A percentile compares a stretch with the other conserved stretches of the same genome.
These are phyloP conservation scores for Perognathus longimembris DNA, from an alignment of 2,113 vertebrate genomes.

Conservation along the genomic window DNA sequence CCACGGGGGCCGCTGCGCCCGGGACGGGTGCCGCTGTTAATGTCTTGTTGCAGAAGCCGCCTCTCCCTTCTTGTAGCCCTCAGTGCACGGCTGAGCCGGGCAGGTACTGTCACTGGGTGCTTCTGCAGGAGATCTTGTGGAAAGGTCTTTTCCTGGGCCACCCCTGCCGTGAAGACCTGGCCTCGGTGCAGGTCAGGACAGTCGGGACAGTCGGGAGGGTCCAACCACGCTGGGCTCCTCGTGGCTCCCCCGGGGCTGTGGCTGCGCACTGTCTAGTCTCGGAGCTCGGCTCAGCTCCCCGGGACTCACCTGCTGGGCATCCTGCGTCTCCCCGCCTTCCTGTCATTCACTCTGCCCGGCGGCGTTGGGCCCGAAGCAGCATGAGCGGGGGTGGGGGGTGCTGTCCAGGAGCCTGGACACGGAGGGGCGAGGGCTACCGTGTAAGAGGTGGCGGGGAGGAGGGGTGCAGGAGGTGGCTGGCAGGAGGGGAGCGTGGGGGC, in stretches of 20 bases:
- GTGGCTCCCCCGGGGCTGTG: accelerated
- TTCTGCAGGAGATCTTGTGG: not conserved
- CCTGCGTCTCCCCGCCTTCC: too few species aligned
- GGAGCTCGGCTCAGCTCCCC: accelerated
- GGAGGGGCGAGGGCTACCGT: too few species aligned
- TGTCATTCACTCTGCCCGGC: too few species aligned
- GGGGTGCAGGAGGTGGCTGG: too few species aligned
- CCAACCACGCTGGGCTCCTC: accelerated
- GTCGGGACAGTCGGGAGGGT: too few species aligned
- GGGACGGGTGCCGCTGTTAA: accelerated
- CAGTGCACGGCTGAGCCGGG: accelerated
- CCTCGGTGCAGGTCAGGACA: too few species aligned
- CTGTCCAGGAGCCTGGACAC: accelerated
- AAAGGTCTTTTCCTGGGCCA: not conserved
- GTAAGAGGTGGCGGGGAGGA: not conserved
- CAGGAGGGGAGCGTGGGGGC: too few species aligned
- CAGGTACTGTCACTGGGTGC: accelerated
- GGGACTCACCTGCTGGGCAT: not conserved
- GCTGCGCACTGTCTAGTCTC: too few species aligned
- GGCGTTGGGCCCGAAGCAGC: accelerated
- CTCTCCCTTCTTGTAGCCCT: not conserved
- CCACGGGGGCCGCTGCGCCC: accelerated
- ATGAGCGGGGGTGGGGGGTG: not conserved
- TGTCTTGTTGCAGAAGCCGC: accelerated
- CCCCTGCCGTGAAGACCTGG: accelerated